Conservation (phyloP, 2,113 vertebrate genomes). For the Corapipo altera region DNA sequence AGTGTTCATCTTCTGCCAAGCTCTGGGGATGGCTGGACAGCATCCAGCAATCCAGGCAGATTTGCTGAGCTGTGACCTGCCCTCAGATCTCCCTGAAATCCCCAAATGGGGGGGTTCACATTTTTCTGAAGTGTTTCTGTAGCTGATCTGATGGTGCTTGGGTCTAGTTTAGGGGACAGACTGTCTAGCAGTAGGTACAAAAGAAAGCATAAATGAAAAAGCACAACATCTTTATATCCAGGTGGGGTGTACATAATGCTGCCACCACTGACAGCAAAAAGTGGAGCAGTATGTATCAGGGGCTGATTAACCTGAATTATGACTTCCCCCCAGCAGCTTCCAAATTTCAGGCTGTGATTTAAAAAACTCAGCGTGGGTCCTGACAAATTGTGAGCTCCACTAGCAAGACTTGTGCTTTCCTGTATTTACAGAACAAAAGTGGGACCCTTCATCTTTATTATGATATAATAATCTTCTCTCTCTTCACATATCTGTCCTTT, state of each 20-base stretch:
- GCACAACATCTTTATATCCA: neutral
- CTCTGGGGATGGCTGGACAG: neutral
- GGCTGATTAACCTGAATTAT: neutral
- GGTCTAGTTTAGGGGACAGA: neutral
- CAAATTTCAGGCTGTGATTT: neutral
- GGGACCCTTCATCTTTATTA: neutral
- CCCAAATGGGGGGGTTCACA: neutral
- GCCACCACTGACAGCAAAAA: neutral
- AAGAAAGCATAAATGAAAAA: neutral
- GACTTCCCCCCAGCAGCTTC: neutral
- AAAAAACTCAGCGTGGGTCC: rapidly evolving
- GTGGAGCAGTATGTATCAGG: neutral
- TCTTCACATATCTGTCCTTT: neutral
- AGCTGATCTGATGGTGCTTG: neutral
- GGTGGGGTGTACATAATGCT: neutral
- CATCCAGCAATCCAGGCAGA: neutral
- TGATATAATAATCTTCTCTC: neutral
- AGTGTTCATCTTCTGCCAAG: neutral
- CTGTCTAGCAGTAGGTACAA: neutral
- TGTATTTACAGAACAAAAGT: neutral
- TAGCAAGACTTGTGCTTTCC: neutral
- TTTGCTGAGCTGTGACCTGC: neutral
- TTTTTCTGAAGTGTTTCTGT: neutral
- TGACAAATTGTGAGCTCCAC: neutral
- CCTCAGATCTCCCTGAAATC: neutral